Base-by-base conservation (phyloP, 1,140 invertebrate species). In the Cydia splendana region DNA sequence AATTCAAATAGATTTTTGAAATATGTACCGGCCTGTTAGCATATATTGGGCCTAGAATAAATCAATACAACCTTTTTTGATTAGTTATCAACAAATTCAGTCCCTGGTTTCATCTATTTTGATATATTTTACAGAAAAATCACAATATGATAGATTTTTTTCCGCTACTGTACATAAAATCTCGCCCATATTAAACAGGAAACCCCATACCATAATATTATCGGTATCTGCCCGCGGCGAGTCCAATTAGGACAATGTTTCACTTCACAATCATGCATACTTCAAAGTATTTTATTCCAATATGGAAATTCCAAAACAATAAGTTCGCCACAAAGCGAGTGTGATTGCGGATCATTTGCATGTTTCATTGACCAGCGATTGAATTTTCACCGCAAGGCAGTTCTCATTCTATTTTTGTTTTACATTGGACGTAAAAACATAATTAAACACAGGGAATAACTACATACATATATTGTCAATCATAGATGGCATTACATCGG, bases 281-380 rank as follows among this genome's bases (percentile, higher is more conserved):
- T 62, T 62, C 57, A 62, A 62, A 62, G 20, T 62, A 62, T 53
- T 53, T 1, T 18, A 53, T 62, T 62, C 24, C 57, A 24, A n/a
- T 38, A 18, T 69, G 65, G 30, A 69, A 69, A 34, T 69, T 38
- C 30, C 65, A 69, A 38, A 69, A 38, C 65, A 30, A 69, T 30
- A 69, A 38, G 28, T 38, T 4, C 4, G n/a, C 15, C 24, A 69
- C 65, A 69, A 69, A 69, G 65, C 24, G 28, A 38, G 65, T 34
- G 65, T 69, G 30, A 69, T 69, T 69, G 65, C 65, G 30, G 28
- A 38, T 69, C 65, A 69, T 69, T 69, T 69, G 65, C 65, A 69
- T 69, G 65, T 69, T 69, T 69, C 65, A 38, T 69, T 69, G 15
- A 69, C 65, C 30, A 38, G 65, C 1, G 65, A 65, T 65, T 65